Base-by-base conservation (phyloP, 2,113 vertebrate species). In the Oceanites oceanicus region DNA sequence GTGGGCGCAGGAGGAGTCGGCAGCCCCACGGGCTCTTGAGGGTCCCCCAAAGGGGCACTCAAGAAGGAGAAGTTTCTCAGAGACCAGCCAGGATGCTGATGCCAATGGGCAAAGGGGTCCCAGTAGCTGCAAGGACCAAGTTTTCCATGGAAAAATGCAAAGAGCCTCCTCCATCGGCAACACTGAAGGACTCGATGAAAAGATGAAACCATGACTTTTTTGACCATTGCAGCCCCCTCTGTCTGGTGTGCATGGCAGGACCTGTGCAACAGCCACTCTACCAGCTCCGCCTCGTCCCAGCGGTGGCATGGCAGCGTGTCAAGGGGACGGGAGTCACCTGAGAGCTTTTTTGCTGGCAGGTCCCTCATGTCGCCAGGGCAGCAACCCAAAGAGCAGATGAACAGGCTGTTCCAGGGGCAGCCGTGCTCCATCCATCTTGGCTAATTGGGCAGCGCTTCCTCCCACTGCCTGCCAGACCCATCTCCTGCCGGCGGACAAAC, bases 291-390 rank as follows among this genome's bases (percentile, higher is more conserved):
- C 21, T 44, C 3, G 0, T 27, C 13, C 29, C 0, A 0, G 81
- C 0, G 0, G 11, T 27, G 47, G 59, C 0, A 0, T 27, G 44
- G 45, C 67, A 23, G 49, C 3, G 0, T 19, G 49, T 13, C 58
- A 56, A 26, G 20, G 53, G 83, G 50, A 56, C 2, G 4, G 40
- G 26, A 30, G 42, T 19, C 67, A 86, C 61, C 78, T 27, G 38
- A 71, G 74, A 4, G 2, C 1, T 3, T 20, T 34, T 53, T 25
- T 49, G 62, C 22, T 47, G 36, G 50, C 71, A 62, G 38, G 22
- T 32, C n/a, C 29, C n/a, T 81, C 1, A 0, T 75, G 82, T 15
- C 44, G 0, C 32, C 34, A 25, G 73, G 70, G 29, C 85, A 96
- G 85, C 58, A 68, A 4, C 70, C 50, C 77, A 58, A 25, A 70